phyloP scores from a whole-genome alignment of 1,140 invertebrate genomes.

The Helicoverpa zea region DNA sequence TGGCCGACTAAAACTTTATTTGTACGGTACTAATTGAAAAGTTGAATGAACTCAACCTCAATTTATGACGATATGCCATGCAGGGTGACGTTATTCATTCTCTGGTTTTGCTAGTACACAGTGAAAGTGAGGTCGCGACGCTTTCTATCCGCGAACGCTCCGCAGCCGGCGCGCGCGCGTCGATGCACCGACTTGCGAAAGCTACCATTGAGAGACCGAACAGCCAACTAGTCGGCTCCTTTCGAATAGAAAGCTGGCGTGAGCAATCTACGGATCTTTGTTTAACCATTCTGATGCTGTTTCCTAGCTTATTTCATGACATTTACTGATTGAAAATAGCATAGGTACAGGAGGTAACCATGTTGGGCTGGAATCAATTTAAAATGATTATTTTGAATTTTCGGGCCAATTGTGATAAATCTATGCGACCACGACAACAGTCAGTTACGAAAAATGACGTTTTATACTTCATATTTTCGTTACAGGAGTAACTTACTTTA shows the following conservation, averaged over 20 bases:
- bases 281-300: conserved; percentile 33
- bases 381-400: background rate
- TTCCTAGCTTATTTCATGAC: background rate
- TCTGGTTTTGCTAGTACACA: conserved; percentile 51
- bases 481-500: conserved; percentile 17
- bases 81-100: conserved; percentile 43
- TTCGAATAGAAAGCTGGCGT: conserved; percentile 49
- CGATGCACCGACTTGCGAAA: conserved; percentile 68
- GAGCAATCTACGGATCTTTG: conserved; percentile 21
- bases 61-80: background rate
- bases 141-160: conserved; percentile 77
- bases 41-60: conserved; percentile 34
- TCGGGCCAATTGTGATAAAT: conserved; percentile 21
- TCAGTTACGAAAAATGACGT: conserved; percentile 5
- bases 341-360: too few relatives aligned
- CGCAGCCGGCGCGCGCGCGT: conserved; percentile 42
- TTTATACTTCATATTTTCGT: conserved; percentile 16
- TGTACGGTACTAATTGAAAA: background rate
- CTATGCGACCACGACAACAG: conserved; percentile 50
- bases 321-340: background rate
- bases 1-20: too few relatives aligned
- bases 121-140: conserved; percentile 84
- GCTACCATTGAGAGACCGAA: conserved; percentile 54
- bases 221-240: conserved; percentile 44
- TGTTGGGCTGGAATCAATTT: too few relatives aligned